These are phyloP conservation scores for Helostoma temminkii DNA, from an alignment of 2,797 vertebrate genomes.

Conservation along the genomic window DNA sequence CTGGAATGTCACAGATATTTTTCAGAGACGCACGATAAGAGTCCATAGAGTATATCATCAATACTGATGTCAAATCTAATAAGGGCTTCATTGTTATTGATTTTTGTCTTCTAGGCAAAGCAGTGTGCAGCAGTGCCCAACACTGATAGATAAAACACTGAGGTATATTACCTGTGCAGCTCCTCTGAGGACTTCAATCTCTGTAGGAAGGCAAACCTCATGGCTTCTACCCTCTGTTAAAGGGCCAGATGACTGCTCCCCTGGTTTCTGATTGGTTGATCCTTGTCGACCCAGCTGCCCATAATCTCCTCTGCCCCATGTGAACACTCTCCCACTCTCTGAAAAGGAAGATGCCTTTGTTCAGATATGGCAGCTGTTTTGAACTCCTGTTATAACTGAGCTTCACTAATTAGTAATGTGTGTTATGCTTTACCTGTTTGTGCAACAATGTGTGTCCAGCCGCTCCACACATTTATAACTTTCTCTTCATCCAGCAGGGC, in stretches of 20 bases:
- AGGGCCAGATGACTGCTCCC: conserved; percentile 36
- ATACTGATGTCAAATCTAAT: neutral
- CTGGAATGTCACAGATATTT: conserved; percentile 41
- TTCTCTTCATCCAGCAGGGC: conserved; percentile 84
- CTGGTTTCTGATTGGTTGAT: conserved; percentile 37
- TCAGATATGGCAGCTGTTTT: conserved; percentile 5
- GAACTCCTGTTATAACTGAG: neutral
- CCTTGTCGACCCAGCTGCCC: conserved; percentile 89
- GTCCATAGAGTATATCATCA: neutral
- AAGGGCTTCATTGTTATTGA: neutral
- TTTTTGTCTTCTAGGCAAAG: neutral
- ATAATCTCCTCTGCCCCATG: conserved; percentile 93
- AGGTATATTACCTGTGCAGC: conserved; percentile 87
- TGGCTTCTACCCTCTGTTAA: conserved; percentile 33
- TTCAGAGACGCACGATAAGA: neutral
- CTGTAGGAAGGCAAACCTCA: conserved; percentile 66
- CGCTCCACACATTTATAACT: conserved; percentile 86
- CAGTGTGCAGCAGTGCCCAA: conserved; percentile 1
- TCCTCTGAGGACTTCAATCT: conserved; percentile 84
- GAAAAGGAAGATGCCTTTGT: conserved; percentile 40
- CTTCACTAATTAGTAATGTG: neutral
- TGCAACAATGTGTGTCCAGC: conserved; percentile 93
- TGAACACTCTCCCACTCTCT: conserved; percentile 90
- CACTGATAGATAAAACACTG: neutral
- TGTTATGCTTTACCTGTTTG: conserved; percentile 85